Percentiles rank a stretch among this genome's conserved stretches.
Evolutionary conservation across 2,797 vertebrate species (phyloP).

Genomic region (Salmo trutta): DNA sequence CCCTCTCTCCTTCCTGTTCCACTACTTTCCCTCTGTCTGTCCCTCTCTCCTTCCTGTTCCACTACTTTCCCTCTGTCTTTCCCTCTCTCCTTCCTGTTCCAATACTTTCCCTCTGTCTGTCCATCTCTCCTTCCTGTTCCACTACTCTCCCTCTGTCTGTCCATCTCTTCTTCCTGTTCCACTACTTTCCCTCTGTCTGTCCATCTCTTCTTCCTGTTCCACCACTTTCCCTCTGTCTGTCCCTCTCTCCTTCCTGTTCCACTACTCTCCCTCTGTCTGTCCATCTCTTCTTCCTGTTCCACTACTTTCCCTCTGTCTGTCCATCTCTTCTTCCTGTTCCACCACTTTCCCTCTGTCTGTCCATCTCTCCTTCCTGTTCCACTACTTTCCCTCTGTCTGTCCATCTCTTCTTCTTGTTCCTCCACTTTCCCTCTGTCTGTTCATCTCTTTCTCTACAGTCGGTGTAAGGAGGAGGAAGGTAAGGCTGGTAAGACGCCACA

Average conservation of each 20-base stretch:
- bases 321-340: too few species aligned
- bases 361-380: neutral
- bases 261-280: too few species aligned
- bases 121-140: conserved; percentile 5
- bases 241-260: too few species aligned
- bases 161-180: neutral
- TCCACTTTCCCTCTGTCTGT: neutral
- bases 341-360: neutral
- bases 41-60: neutral
- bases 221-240: neutral
- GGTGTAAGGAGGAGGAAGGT: conserved; percentile 49
- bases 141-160: neutral
- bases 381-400: neutral
- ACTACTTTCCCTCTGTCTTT: neutral
- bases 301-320: too few species aligned
- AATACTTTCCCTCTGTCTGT: neutral
- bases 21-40: conserved; percentile 4
- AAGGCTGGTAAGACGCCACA: conserved; percentile 53
- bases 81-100: neutral
- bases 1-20: conserved; percentile 4
- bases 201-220: conserved; percentile 4
- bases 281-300: too few species aligned
- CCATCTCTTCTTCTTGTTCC: too few species aligned
- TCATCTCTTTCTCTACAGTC: conserved; percentile 29
- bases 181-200: neutral